These are phyloP conservation scores for Tarsius wallacei DNA, from an alignment of 2,797 vertebrate species.

Conservation along the genomic window DNA sequence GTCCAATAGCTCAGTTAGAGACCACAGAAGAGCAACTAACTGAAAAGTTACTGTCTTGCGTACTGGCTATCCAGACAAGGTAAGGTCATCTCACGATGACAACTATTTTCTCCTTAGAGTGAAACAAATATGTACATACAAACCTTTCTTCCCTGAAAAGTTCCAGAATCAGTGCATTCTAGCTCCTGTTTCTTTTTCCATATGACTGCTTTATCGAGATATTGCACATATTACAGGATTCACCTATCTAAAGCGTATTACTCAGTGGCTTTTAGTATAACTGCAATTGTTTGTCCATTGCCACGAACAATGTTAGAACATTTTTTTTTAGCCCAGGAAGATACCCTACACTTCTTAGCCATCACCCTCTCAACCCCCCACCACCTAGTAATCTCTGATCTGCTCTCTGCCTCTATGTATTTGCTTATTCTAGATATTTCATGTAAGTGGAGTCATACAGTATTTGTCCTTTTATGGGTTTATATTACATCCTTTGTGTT, in stretches of 20 bases:
- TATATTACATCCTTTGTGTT: no score
- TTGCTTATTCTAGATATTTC: no score
- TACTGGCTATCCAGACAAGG: neutral
- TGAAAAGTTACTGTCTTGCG: neutral
- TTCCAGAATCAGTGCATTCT: neutral
- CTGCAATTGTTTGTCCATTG: neutral
- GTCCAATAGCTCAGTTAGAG: conserved; percentile 41
- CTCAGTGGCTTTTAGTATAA: neutral
- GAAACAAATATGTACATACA: neutral
- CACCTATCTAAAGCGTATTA: neutral
- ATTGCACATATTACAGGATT: neutral
- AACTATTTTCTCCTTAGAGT: neutral
- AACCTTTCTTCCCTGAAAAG: neutral
- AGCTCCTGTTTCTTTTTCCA: neutral
- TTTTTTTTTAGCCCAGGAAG: neutral
- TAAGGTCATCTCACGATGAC: neutral
- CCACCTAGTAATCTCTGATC: neutral
- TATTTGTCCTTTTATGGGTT: no score
- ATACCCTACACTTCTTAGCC: neutral
- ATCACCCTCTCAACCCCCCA: neutral
- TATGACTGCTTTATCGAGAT: neutral
- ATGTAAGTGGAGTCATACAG: no score
- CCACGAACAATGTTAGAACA: neutral
- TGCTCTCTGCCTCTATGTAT: no score
- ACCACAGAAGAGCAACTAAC: neutral